Percentiles rank a stretch among this genome's conserved stretches.
These are phyloP conservation scores for Glossosoma conforme DNA, from an alignment of 1,140 invertebrate species.

Conservation along the genomic window DNA sequence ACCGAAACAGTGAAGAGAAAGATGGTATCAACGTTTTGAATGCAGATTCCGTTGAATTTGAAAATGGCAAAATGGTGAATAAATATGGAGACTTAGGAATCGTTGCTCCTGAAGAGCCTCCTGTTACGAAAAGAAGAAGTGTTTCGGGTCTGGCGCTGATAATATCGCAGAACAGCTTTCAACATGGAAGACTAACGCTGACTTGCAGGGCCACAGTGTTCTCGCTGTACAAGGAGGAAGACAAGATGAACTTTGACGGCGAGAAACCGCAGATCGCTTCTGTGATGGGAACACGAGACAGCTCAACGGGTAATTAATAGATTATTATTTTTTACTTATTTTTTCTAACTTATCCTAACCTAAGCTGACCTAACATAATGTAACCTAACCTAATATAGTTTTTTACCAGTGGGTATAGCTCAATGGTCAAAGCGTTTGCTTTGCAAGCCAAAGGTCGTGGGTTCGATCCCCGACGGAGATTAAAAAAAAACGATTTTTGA, in stretches of 20 bases:
- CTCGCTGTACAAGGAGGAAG: conserved; percentile 55
- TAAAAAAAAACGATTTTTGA: too few species aligned
- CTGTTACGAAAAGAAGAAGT: conserved; percentile 20
- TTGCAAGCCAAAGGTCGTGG: too few species aligned
- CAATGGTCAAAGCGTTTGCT: too few species aligned
- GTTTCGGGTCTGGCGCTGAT: conserved; percentile 13
- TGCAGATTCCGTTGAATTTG: conserved; percentile 4
- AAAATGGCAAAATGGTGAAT: neutral
- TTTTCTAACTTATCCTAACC: too few species aligned
- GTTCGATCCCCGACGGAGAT: too few species aligned
- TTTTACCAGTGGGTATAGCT: too few species aligned
- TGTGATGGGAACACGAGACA: conserved; percentile 60
- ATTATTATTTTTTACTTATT: conserved; percentile 23
- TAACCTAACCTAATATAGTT: too few species aligned
- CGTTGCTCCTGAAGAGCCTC: conserved; percentile 3
- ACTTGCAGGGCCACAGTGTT: conserved; percentile 61
- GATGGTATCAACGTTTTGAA: neutral
- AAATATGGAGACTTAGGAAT: neutral
- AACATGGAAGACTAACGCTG: conserved; percentile 55
- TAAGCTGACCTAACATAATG: too few species aligned
- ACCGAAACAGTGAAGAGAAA: conserved; percentile 6
- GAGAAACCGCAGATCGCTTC: conserved; percentile 63
- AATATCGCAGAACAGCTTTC: conserved; percentile 52
- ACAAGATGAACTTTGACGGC: conserved; percentile 57
- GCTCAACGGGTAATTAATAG: conserved; percentile 37